Evolutionary conservation across 2,113 vertebrate genomes (phyloP).

Genomic region (Candoia aspera): DNA sequence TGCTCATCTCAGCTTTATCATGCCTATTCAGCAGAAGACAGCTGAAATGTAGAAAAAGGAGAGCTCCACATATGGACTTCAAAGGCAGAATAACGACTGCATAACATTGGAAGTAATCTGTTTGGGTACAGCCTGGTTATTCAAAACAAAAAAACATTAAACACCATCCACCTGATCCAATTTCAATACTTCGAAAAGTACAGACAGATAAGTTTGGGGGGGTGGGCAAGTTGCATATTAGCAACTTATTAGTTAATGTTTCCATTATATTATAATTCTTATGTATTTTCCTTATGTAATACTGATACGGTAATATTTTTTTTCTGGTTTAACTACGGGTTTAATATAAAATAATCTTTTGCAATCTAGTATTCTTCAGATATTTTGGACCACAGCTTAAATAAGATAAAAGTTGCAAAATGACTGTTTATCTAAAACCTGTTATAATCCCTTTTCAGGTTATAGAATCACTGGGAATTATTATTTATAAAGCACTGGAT

Average conservation of each 20-base stretch:
- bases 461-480: slow-evolving; percentile 94
- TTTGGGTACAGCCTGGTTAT: not conserved
- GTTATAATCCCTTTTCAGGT: slow-evolving; percentile 70
- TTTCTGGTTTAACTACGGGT: not conserved
- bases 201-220: not conserved
- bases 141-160: not conserved
- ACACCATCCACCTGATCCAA: not conserved
- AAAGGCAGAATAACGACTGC: not conserved
- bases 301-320: not conserved
- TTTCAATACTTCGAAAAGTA: not conserved
- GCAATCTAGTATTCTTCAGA: not conserved
- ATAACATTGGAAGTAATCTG: not conserved
- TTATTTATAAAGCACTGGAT: slow-evolving; percentile 98
- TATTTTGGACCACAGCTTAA: not conserved
- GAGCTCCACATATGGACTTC: not conserved
- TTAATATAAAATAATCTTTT: not conserved
- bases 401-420: not conserved
- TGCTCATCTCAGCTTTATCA: not conserved
- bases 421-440: not conserved
- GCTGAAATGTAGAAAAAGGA: not conserved
- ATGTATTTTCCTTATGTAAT: not conserved
- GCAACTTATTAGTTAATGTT: not conserved
- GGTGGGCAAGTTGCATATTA: not conserved
- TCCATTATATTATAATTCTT: not conserved
- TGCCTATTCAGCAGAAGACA: not conserved